These are phyloP conservation scores for Pyrgilauda ruficollis DNA, from an alignment of 2,113 vertebrate species.

Conservation along the genomic window DNA sequence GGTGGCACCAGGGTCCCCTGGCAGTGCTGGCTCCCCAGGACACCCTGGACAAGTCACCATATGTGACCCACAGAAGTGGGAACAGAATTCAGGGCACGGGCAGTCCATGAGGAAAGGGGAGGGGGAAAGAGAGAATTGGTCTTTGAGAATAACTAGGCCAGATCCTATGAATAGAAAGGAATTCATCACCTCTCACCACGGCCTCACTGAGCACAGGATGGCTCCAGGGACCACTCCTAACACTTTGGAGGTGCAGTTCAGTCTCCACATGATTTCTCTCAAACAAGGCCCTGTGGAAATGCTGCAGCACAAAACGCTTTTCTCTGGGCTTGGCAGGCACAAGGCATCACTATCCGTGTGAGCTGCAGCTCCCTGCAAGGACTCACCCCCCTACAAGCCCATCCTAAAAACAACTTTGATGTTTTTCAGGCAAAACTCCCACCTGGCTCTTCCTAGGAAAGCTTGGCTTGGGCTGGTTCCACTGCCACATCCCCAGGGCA, in stretches of 20 bases:
- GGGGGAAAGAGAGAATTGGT: not conserved
- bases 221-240: not conserved
- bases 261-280: not conserved
- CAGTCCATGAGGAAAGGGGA: not conserved
- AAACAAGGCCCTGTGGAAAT: not conserved
- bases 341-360: not conserved
- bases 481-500: not conserved
- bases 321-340: not conserved
- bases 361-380: not conserved
- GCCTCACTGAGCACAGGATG: not conserved
- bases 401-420: not conserved
- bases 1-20: not conserved
- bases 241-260: slow-evolving; percentile 22
- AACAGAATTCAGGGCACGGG: not conserved
- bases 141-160: slow-evolving; percentile 27
- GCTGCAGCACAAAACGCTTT: not conserved
- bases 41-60: not conserved
- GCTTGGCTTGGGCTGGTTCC: not conserved
- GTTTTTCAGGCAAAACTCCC: not conserved
- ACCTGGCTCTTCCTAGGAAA: not conserved
- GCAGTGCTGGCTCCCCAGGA: not conserved
- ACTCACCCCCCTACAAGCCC: not conserved
- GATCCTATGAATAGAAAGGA: slow-evolving; percentile 35
- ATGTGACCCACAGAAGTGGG: not conserved
- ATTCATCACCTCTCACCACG: not conserved